Evolutionary conservation across 2,888 invertebrate genomes (phyloP), one percentile per base, ranked within the genome.

Genomic region (Ennomos erosarius): DNA sequence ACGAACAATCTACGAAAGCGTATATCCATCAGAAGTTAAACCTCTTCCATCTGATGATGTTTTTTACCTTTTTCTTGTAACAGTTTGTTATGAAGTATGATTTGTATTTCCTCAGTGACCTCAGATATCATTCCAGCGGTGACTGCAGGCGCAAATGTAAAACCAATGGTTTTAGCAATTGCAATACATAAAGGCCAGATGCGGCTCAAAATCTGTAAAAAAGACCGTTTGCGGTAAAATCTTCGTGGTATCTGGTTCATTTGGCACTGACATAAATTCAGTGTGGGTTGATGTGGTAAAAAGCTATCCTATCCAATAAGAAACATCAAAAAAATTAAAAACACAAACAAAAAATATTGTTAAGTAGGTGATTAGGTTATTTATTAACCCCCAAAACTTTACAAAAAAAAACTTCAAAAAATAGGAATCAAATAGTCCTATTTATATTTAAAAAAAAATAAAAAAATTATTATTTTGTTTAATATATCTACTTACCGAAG

Each of bases 21-120:
- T 16, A 16, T 16, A 16, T 16, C n/a, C n/a, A n/a, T n/a, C n/a
- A n/a, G n/a, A n/a, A 16, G 16, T 1, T 16, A 16, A 16, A 16
- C 16, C 1, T 16, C 16, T 16, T 16, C 16, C 16, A 3, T 1
- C 3, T 16, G 16, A 16, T 16, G 16, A 16, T 16, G 16, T 16
- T 16, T 1, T n/a, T 36, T 10, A 11, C 12, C 16, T 36, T 11
- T 40, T 13, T 46, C 40, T 3, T 45, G 9, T 6, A 54, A n/a
- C 39, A 54, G 34, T 40, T 54, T 54, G 10, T 54, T 12, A 39
- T 47, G 40, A 12, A 54, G 42, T 10, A 54, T 2, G 10, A 42
- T 10, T 9, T 42, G 40, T 8, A 54, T 26, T 16, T 36, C 13
- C 12, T 54, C 47, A 10, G 54, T 36, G 36, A 36, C 35, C 2